phyloP scores from a whole-genome alignment of 2,888 invertebrate genomes.

The Hydrotaea cyrtoneurina region DNA sequence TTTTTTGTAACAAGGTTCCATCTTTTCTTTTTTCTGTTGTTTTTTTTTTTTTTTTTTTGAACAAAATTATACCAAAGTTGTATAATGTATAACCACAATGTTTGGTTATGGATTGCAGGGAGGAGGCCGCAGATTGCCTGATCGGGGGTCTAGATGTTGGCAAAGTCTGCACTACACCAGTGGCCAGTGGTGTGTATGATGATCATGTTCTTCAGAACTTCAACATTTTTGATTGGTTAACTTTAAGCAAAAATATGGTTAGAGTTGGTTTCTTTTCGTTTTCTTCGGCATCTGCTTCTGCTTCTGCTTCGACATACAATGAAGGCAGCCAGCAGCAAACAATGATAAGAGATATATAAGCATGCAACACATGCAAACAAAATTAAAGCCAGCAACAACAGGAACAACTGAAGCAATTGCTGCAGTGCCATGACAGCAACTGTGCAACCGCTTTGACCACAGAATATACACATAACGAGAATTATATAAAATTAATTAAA shows the following conservation, averaged over 20 bases:
- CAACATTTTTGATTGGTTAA: conserved; percentile 23
- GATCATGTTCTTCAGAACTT: background rate
- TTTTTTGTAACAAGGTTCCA: conserved; percentile 42
- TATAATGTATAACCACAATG: conserved; percentile 33
- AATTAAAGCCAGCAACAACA: conserved; percentile 3
- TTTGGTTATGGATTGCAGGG: too few relatives aligned
- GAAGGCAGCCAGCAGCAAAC: background rate
- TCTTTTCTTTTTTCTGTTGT: background rate
- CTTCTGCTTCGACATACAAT: too few relatives aligned
- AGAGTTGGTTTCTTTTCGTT: background rate
- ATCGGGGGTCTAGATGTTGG: conserved; percentile 21
- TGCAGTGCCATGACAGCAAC: background rate
- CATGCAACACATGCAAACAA: conserved; percentile 35
- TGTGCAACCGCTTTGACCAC: conserved; percentile 32
- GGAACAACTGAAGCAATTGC: conserved; percentile 14
- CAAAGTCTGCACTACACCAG: background rate
- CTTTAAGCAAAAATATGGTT: conserved; percentile 45
- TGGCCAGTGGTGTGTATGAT: conserved; percentile 8
- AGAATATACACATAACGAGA: conserved; percentile 34
- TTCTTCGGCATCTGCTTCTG: background rate
- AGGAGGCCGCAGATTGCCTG: background rate
- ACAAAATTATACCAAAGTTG: conserved; percentile 28
- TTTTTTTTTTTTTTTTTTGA: conserved; percentile 8
- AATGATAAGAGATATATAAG: background rate
- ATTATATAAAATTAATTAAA: conserved; percentile 81